These are phyloP conservation scores for Xestia sexstrigata DNA, from an alignment of 2,888 invertebrate genomes.

Conservation along the genomic window DNA sequence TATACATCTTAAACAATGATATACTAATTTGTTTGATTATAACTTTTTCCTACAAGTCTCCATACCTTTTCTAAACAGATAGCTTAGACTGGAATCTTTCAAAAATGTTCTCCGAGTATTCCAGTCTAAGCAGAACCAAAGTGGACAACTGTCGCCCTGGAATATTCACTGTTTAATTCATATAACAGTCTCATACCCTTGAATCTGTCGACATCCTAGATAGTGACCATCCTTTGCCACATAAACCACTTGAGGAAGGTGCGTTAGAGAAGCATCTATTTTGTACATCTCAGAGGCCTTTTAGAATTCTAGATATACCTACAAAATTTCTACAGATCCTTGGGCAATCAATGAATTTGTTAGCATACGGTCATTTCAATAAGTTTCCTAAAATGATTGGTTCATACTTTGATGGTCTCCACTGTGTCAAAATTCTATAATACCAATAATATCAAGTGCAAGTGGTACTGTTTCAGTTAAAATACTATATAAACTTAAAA, in stretches of 20 bases:
- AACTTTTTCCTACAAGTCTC: background rate
- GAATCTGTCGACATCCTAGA: background rate
- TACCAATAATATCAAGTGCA: conserved; percentile 27
- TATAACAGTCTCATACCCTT: background rate
- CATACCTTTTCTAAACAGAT: background rate
- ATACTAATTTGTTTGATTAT: conserved; percentile 45
- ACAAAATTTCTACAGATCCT: background rate
- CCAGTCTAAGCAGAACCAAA: background rate
- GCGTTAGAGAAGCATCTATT: background rate
- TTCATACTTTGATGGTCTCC: too few relatives aligned
- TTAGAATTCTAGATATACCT: background rate
- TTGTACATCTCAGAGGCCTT: background rate
- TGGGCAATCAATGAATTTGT: background rate
- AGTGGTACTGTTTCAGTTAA: conserved; percentile 54
- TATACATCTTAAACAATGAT: conserved; percentile 43
- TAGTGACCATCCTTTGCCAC: background rate
- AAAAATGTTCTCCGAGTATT: background rate
- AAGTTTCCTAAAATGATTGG: background rate
- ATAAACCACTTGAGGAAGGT: background rate
- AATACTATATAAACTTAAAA: conserved; percentile 57
- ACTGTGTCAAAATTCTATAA: too few relatives aligned
- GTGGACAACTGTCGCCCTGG: background rate
- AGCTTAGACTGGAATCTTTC: background rate
- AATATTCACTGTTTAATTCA: background rate
- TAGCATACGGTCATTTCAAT: too few relatives aligned